A percentile compares a stretch with the other conserved stretches of the same genome.
Evolutionary conservation across 2,888 invertebrate species (phyloP).

Genomic region (Ichneumoninae sp.): DNA sequence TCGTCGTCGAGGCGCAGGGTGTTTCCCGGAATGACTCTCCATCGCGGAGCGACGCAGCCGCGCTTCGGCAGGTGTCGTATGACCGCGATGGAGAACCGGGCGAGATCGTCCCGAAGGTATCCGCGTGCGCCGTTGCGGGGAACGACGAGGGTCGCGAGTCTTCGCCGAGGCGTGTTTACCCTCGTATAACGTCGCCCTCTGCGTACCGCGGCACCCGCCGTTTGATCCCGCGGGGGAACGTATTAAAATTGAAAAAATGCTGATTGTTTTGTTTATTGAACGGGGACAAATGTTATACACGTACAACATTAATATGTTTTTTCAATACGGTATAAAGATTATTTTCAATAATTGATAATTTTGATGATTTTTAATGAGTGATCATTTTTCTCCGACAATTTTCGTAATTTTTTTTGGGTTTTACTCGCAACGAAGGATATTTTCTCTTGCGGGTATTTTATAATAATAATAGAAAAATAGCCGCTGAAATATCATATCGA

Average conservation of each 20-base stretch:
- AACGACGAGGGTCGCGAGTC: constrained; percentile 16
- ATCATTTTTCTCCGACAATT: too few species aligned
- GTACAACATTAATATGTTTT: too few species aligned
- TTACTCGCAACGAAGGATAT: too few species aligned
- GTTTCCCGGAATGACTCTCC: neutral
- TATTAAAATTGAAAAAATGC: constrained; percentile 77
- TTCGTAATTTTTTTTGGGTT: too few species aligned
- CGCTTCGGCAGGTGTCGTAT: too few species aligned
- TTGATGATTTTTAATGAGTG: too few species aligned
- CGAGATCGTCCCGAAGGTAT: neutral
- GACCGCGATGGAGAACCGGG: neutral
- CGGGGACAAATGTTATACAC: too few species aligned
- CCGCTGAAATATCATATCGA: too few species aligned
- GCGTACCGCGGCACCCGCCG: constrained; percentile 15
- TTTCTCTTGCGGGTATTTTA: too few species aligned
- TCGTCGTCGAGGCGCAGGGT: neutral
- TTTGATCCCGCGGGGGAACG: constrained; percentile 53
- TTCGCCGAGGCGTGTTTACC: constrained; percentile 29
- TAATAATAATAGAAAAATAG: too few species aligned
- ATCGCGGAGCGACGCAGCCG: neutral
- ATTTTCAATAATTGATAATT: too few species aligned
- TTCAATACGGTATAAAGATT: too few species aligned
- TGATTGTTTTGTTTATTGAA: constrained; percentile 4
- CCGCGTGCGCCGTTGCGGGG: neutral
- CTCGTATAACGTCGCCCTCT: constrained; percentile 25